Conservation (phyloP, 1,140 invertebrate species). For the Drosophila carrolli region DNA sequence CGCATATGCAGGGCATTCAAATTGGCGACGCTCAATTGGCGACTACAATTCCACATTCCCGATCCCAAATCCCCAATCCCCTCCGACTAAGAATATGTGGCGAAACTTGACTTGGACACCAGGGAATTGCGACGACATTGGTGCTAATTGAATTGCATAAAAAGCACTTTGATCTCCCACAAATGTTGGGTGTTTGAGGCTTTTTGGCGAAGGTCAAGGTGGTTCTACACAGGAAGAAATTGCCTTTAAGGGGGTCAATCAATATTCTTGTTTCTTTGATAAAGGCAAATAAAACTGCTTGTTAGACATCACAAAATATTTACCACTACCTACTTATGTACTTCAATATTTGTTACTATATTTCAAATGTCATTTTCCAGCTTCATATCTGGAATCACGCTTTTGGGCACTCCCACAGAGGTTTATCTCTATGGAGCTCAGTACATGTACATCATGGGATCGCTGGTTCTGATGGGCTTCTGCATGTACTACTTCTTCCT, state of each 20-base stretch:
- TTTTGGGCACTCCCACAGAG: constrained; percentile 91
- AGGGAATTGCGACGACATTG: constrained; percentile 29
- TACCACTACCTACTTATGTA: too few relatives aligned
- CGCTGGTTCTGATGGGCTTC: constrained; percentile 88
- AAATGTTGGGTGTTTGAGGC: constrained; percentile 11
- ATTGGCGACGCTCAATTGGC: constrained; percentile 40
- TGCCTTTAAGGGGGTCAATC: not conserved
- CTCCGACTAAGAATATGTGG: not conserved
- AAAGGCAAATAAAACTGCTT: too few relatives aligned
- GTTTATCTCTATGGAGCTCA: constrained; percentile 92
- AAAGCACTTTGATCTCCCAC: constrained; percentile 73
- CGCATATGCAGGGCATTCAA: constrained; percentile 44
- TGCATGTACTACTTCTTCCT: constrained; percentile 89
- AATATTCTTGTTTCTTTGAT: not conserved
- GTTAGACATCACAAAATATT: too few relatives aligned
- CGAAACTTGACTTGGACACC: not conserved
- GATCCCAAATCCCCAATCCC: not conserved
- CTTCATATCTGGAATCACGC: constrained; percentile 88
- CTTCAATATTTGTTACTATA: too few relatives aligned
- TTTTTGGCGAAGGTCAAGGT: constrained; percentile 57
- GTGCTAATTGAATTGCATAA: constrained; percentile 76
- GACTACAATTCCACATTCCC: not conserved
- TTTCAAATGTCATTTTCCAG: constrained; percentile 65
- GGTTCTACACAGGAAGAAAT: constrained; percentile 12
- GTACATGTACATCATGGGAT: constrained; percentile 88